Conservation (phyloP, 2,113 vertebrate species). For the Phocoena phocoena region DNA sequence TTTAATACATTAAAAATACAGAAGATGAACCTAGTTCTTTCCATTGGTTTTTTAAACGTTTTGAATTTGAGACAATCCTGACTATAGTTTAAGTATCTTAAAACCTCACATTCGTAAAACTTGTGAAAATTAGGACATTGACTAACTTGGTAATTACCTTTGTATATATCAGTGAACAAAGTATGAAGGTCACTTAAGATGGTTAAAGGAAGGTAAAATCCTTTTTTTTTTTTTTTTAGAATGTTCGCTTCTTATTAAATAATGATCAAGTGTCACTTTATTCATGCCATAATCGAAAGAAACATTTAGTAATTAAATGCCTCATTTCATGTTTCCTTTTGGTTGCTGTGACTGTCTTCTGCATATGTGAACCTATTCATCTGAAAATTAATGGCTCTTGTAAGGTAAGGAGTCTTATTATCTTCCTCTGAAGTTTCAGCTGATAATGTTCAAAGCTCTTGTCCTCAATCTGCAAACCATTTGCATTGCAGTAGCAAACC, state of each 20-base stretch:
- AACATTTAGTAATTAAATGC: slow-evolving; percentile 94
- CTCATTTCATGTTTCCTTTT: slow-evolving; percentile 87
- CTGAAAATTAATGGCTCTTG: slow-evolving; percentile 93
- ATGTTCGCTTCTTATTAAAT: slow-evolving; percentile 42
- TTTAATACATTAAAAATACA: slow-evolving; percentile 50
- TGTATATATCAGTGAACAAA: slow-evolving; percentile 29
- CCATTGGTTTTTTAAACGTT: neutral
- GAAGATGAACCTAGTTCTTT: slow-evolving; percentile 16
- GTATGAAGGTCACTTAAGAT: slow-evolving; percentile 22
- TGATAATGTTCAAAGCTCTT: slow-evolving; percentile 76
- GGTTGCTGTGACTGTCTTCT: slow-evolving; percentile 82
- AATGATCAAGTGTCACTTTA: slow-evolving; percentile 55
- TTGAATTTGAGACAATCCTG: slow-evolving; percentile 44
- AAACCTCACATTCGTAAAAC: neutral
- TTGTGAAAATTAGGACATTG: slow-evolving; percentile 27
- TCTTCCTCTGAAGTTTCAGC: slow-evolving; percentile 81
- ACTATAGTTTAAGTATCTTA: slow-evolving; percentile 14
- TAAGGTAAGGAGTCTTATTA: slow-evolving; percentile 99
- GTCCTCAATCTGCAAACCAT: slow-evolving; percentile 64
- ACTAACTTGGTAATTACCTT: slow-evolving; percentile 33
- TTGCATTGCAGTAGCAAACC: slow-evolving; percentile 63
- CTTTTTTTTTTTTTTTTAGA: slow-evolving; percentile 25
- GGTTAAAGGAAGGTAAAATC: slow-evolving; percentile 36
- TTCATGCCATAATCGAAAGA: slow-evolving; percentile 46
- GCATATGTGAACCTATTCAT: slow-evolving; percentile 71